phyloP scores from a whole-genome alignment of 1,140 invertebrate species.

The Platyscapa corneri region DNA sequence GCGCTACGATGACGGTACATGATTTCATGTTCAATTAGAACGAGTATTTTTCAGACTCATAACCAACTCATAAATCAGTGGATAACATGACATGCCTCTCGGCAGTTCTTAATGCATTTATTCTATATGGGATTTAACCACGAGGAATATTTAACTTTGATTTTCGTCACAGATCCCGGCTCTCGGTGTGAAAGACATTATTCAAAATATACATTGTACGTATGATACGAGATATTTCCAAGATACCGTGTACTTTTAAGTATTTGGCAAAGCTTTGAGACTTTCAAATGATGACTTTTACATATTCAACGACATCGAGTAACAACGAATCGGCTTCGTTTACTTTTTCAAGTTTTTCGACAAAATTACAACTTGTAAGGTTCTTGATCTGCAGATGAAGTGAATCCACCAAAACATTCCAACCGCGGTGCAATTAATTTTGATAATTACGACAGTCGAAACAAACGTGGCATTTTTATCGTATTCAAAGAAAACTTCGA shows the following conservation, averaged over 20 bases:
- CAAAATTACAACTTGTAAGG: not conserved
- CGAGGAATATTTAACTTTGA: not conserved
- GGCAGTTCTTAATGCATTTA: not conserved
- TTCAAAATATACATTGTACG: not conserved
- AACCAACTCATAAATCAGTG: constrained; percentile 3
- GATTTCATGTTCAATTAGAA: constrained; percentile 7
- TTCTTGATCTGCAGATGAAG: too few species aligned
- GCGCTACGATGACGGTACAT: not conserved
- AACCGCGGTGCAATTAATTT: too few species aligned
- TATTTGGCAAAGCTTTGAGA: not conserved
- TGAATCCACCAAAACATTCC: too few species aligned
- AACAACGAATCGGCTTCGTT: too few species aligned
- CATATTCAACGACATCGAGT: too few species aligned
- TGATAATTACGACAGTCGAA: too few species aligned
- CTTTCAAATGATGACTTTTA: not conserved
- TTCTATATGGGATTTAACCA: not conserved
- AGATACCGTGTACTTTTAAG: not conserved
- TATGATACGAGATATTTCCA: not conserved
- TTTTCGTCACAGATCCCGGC: not conserved
- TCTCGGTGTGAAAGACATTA: not conserved
- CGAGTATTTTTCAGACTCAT: not conserved
- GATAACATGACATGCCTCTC: not conserved
- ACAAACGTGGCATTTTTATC: too few species aligned
- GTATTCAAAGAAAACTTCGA: too few species aligned
- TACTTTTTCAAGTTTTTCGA: too few species aligned